Conservation (phyloP, 2,113 vertebrate species). For the Plotosus lineatus region DNA sequence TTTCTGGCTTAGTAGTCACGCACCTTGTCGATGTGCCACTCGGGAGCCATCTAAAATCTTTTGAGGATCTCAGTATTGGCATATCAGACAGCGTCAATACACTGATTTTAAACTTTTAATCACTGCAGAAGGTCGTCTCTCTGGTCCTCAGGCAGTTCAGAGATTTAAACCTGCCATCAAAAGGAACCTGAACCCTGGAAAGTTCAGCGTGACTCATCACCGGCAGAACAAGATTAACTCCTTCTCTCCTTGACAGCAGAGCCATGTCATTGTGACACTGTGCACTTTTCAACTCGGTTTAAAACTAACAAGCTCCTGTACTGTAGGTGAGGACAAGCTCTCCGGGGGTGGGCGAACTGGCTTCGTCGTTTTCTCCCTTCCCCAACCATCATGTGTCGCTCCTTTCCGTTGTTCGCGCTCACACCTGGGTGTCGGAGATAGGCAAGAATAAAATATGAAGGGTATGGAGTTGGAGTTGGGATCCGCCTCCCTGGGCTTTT, state of each 20-base stretch:
- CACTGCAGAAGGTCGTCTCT: neutral
- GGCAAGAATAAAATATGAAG: conserved; percentile 59
- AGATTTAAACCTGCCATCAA: neutral
- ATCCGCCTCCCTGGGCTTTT: conserved; percentile 41
- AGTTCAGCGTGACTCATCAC: neutral
- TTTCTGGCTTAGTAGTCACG: no score
- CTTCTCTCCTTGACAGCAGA: neutral
- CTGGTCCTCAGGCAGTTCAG: neutral
- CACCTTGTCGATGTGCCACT: no score
- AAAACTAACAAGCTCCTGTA: neutral
- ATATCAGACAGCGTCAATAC: no score
- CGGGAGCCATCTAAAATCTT: no score
- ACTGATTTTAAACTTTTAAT: neutral
- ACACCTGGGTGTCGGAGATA: conserved; percentile 59
- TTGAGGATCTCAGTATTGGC: no score
- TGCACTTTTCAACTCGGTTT: neutral
- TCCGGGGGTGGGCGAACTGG: no score
- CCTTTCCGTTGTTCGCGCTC: conserved; percentile 52
- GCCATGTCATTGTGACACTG: neutral
- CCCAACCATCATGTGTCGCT: conserved; percentile 41
- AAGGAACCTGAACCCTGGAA: neutral
- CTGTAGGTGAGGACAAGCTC: neutral
- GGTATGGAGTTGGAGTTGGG: conserved; percentile 20
- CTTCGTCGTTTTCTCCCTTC: neutral
- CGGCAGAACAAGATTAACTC: neutral